These are phyloP conservation scores for Egretta garzetta DNA, from an alignment of 2,113 vertebrate genomes.

Conservation along the genomic window DNA sequence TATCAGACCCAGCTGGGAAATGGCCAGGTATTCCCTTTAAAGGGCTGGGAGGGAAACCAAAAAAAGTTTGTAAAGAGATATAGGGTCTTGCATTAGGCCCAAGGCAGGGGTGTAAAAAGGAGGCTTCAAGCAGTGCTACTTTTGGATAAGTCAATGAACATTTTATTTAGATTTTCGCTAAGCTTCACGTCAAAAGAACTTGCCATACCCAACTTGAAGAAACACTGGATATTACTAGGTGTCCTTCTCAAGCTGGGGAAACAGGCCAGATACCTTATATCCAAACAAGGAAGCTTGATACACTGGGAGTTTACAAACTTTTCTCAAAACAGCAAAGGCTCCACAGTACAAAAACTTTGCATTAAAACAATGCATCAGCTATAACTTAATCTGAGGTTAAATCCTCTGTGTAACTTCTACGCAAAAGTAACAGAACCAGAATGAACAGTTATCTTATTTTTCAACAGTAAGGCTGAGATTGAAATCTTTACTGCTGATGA, in stretches of 20 bases:
- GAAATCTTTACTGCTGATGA: background rate
- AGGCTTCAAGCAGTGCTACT: background rate
- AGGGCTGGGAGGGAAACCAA: background rate
- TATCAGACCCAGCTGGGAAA: background rate
- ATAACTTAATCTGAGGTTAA: background rate
- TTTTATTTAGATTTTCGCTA: background rate
- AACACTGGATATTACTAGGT: fast-evolving
- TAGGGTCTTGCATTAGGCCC: background rate
- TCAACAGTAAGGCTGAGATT: background rate
- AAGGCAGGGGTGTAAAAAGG: background rate
- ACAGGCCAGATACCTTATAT: background rate
- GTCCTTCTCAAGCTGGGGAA: background rate
- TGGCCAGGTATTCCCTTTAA: background rate
- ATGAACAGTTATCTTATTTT: background rate
- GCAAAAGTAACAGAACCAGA: background rate
- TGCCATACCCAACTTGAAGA: background rate
- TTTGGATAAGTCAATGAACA: background rate
- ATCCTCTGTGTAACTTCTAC: background rate
- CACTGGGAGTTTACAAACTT: background rate
- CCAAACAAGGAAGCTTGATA: background rate
- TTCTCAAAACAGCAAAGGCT: background rate
- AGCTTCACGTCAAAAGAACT: background rate
- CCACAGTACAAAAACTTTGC: background rate
- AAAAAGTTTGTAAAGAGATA: background rate
- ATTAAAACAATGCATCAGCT: background rate